Evolutionary conservation across 2,113 vertebrate species (phyloP).

Genomic region (Ophthalmotilapia sp.): DNA sequence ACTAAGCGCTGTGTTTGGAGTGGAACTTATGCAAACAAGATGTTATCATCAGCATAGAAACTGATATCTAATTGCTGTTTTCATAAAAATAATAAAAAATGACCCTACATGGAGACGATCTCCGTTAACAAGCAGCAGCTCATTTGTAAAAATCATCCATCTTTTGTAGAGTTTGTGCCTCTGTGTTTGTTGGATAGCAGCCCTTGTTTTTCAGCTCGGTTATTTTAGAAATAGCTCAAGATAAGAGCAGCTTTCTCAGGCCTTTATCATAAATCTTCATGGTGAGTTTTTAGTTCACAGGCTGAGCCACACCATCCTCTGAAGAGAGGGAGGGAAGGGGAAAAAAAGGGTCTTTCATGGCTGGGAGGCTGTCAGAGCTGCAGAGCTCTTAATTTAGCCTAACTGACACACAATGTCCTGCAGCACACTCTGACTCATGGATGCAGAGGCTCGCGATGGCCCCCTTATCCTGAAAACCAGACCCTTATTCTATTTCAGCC

Average conservation of each 20-base stretch:
- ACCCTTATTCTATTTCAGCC: not conserved
- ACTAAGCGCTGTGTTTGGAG: not conserved
- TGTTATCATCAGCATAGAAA: not conserved
- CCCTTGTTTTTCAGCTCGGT: not conserved
- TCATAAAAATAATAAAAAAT: not conserved
- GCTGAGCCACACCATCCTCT: not conserved
- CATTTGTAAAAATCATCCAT: not conserved
- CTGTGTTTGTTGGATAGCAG: not conserved
- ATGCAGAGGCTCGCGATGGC: not conserved
- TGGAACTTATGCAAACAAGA: not conserved
- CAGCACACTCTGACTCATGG: not conserved
- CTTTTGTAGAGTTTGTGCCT: not conserved
- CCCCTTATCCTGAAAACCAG: not conserved
- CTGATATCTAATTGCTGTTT: not conserved
- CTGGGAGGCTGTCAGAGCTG: constrained; percentile 13
- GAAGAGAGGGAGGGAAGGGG: not conserved
- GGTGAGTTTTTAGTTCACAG: not conserved
- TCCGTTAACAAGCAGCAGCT: not conserved
- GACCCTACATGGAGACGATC: not conserved
- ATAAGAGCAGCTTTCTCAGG: not conserved
- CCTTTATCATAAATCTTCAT: constrained; percentile 12
- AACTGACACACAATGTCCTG: not conserved
- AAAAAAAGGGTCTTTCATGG: not conserved
- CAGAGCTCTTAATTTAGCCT: constrained; percentile 12
- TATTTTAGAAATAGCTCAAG: not conserved